These are phyloP conservation scores for Drosophila nigricruria DNA, from an alignment of 2,888 invertebrate species.

Conservation along the genomic window DNA sequence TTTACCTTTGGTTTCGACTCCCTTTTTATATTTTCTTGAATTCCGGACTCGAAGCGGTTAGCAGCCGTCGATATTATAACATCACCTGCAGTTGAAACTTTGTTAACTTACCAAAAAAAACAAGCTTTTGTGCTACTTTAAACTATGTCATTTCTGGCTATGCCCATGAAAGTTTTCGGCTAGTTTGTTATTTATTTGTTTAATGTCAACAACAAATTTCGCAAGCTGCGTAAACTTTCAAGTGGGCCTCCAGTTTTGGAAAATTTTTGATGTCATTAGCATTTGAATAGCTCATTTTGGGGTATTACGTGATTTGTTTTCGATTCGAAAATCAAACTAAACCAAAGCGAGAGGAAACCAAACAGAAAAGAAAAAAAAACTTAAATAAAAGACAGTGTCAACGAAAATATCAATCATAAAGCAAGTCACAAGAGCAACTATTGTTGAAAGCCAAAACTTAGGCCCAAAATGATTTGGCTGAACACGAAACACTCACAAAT, in stretches of 20 bases:
- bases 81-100: background rate
- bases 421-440: slow-evolving; percentile 29
- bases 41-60: background rate
- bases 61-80: background rate
- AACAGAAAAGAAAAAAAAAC: background rate
- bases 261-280: slow-evolving; percentile 54
- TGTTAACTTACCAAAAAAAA: slow-evolving; percentile 5
- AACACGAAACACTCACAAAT: slow-evolving; percentile 31
- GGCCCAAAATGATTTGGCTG: slow-evolving; percentile 27
- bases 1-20: background rate
- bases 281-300: slow-evolving; percentile 57
- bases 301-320: slow-evolving; percentile 64
- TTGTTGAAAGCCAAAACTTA: slow-evolving; percentile 38
- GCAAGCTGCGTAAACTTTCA: slow-evolving; percentile 47
- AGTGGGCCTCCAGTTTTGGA: slow-evolving; percentile 16
- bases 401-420: slow-evolving; percentile 63
- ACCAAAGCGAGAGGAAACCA: slow-evolving; percentile 14
- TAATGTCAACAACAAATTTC: slow-evolving; percentile 51
- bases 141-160: background rate
- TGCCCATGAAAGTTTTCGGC: slow-evolving; percentile 37
- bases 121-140: slow-evolving; percentile 31
- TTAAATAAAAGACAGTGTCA: slow-evolving; percentile 38
- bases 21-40: background rate
- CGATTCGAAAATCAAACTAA: slow-evolving; percentile 32
- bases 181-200: slow-evolving; percentile 2